A percentile compares a stretch with the other conserved stretches of the same genome.
Evolutionary conservation across 2,797 vertebrate species (phyloP).

Genomic region (Epinephelus coioides): DNA sequence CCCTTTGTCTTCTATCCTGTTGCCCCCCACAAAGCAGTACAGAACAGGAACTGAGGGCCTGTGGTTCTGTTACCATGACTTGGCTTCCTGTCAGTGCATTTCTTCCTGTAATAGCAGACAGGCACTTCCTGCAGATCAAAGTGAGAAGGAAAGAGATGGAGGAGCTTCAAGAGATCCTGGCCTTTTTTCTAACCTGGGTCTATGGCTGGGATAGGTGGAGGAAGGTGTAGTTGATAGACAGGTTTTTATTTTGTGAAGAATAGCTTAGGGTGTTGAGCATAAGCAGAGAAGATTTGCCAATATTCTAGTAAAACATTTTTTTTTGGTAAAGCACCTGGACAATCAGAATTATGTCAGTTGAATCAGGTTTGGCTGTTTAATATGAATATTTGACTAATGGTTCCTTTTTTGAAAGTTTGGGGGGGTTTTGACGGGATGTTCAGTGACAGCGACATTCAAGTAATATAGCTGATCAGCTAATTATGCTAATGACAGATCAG

Average conservation of each 20-base stretch:
- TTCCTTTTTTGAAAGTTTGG: too few species aligned
- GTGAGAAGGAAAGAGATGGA: constrained; percentile 35
- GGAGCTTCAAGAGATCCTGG: constrained; percentile 15
- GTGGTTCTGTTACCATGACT: constrained; percentile 66
- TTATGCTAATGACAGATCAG: too few species aligned
- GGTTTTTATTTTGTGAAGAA: constrained; percentile 11
- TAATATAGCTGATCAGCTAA: too few species aligned
- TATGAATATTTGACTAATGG: too few species aligned
- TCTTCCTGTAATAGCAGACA: constrained; percentile 71
- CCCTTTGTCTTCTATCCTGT: constrained; percentile 30
- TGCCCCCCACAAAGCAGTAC: constrained; percentile 13
- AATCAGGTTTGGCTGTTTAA: too few species aligned
- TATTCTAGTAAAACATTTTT: neutral
- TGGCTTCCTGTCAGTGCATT: constrained; percentile 65
- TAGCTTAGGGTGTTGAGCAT: neutral
- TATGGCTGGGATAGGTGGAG: constrained; percentile 1
- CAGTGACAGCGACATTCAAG: too few species aligned
- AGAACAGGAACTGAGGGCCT: constrained; percentile 47
- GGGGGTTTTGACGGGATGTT: too few species aligned
- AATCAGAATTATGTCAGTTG: too few species aligned
- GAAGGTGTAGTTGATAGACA: neutral
- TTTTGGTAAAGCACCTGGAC: neutral
- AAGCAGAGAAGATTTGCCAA: too few species aligned
- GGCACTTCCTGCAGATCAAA: constrained; percentile 59
- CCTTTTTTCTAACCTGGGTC: constrained; percentile 1